Evolutionary conservation across 2,113 vertebrate genomes (phyloP), one percentile per base, ranked within the genome.

Genomic region (Boulengerochromis microlepis): DNA sequence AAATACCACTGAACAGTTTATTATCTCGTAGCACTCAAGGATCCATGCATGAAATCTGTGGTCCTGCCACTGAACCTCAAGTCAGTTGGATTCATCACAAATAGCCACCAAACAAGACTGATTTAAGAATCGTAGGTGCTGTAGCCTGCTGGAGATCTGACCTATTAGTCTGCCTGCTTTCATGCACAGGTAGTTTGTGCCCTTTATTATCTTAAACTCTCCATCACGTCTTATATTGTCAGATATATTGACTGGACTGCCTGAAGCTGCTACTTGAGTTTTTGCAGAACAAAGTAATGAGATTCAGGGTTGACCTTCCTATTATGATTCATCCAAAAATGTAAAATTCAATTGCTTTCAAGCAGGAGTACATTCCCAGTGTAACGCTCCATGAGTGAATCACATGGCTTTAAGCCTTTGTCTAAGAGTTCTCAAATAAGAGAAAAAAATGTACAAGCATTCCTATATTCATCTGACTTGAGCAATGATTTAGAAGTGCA

Each of bases 381-480:
- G 11, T 90, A 89, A 86, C 74, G 24, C 66, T 87, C 53, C 80
- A 33, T 64, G 83, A 90, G 59, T 66, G 82, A 93, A 78, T 90
- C 82, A 22, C 76, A 82, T 90, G 57, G 80, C 52, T 91, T 87
- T 33, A 80, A 86, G 59, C 80, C 54, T 78, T 80, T 26, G 86
- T 84, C 88, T 82, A 84, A 82, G 84, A 82, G 59, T 16, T 74
- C 42, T 92, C 59, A 35, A 84, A 86, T 52, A 64, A 80, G 53
- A 61, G 53, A 35, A 64, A 85, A 50, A 50, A 76, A 76, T 9
- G 42, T 18, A 26, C 80, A 88, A 83, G 47, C 13, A 69, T 47
- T 84, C 26, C 5, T n/a, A 7, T 8, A 66, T 74, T 83, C 56
- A 50, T 38, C 29, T 69, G 64, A 85, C 26, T 71, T 19, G 52